Base-by-base conservation (phyloP, 2,113 vertebrate genomes). In the Stigmatopora nigra region DNA sequence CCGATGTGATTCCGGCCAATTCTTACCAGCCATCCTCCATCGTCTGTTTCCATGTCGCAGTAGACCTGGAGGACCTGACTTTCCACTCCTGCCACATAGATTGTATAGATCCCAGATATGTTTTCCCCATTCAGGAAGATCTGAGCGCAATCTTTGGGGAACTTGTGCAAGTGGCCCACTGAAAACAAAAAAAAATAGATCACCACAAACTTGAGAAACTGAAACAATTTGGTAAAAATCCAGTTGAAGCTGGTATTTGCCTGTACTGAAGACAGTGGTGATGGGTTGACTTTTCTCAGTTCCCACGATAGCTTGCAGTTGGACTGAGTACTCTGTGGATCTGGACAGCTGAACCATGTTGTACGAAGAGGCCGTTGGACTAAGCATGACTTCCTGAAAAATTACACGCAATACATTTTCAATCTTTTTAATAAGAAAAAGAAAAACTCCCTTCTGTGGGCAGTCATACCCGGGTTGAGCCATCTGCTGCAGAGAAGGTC, bases 11-110 rank as follows among this genome's bases (percentile, higher is more conserved):
- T 71, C n/a, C 61, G 61, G 60, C n/a, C 36, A 57, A 55, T 53
- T 55, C 66, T 94, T 83, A 99, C 96, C 49, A 92, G 89, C 96
- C 96, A 99, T 68, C 96, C 96, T 0, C 96, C 96, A 0, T 93
- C 94, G 0, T 98, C 96, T 25, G 95, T 92, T 57, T 49, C 86
- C 96, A 99, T 98, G 90, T 99, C 96, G 0, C 96, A 99, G 90
- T 91, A 97, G 22, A 94, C 95, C 76, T 92, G 88, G 65, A 93
- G 63, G 3, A 93, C 85, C 79, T 93, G 93, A 22, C 86, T 78
- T 68, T 91, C 91, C 64, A 95, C 86, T 6, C 94, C 93, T 0
- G 88, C 92, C 70, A 94, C 71, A 65, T 94, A 96, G 68, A 98
- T 78, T 1, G 91, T 94, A 75, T 95, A 94, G 60, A 93, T 81